Base-by-base conservation (phyloP, 2,888 invertebrate genomes). In the Nephrotoma flavescens region DNA sequence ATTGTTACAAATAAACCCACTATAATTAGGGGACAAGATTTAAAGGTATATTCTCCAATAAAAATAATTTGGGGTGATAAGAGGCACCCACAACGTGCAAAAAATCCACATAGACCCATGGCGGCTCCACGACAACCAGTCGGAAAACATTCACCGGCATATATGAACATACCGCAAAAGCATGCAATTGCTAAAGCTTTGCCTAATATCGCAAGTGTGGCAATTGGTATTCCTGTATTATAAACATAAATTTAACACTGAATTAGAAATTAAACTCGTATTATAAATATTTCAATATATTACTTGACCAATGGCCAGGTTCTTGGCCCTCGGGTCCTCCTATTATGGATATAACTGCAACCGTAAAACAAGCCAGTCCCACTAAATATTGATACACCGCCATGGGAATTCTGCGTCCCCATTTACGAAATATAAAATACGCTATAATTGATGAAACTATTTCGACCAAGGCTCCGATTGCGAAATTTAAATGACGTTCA, bases 391-490 rank as follows among this genome's bases (percentile, higher is more conserved):
- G 92, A 88, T 91, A 92, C n/a, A 90, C 88, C 44, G 90, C 89
- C 88, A 93, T 90, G 0, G 92, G 92, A 42, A 90, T 88, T 86
- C 92, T 90, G 83, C 93, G 90, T 1, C 93, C 93, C 88, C 92
- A 91, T 88, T 90, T 91, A 86, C 89, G 89, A n/a, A 92, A 87
- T 85, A 91, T 87, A 45, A 91, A 90, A 87, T 90, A 92, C 15
- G 90, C 89, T 86, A 91, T 87, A 41, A 90, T 88, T 87, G 92
- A 92, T 15, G 92, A 91, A 1, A 90, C 89, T 52, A 92, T 89
- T 89, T 93, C 93, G 86, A 92, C 90, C 12, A 89, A 89, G 6
- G 92, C 92, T 86, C 92, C 92, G n/a, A 92, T 89, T 19, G 92
- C 90, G 87, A 93, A 92, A 88, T 91, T 92, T 6, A 92, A 88